These are phyloP conservation scores for Neolamprologus caudopunctatus DNA, from an alignment of 2,113 vertebrate species.

Conservation along the genomic window DNA sequence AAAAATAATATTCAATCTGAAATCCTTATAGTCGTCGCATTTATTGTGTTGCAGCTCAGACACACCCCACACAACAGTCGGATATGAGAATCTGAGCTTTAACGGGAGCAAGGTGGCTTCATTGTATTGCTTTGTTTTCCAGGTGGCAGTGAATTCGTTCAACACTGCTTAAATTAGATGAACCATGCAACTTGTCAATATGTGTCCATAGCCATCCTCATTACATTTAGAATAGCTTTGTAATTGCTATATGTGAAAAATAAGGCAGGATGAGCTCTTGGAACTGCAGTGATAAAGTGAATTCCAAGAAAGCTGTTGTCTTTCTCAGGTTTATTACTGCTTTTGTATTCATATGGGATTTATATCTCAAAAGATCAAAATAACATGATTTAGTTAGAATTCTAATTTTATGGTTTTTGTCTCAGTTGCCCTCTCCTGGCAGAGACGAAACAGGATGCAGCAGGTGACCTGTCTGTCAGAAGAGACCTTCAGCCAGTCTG, in stretches of 20 bases:
- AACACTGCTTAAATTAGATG: background rate
- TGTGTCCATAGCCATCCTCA: background rate
- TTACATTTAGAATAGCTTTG: background rate
- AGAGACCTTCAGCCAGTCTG: background rate
- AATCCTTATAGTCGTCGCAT: background rate
- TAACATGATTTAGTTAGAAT: background rate
- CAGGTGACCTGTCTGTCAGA: background rate
- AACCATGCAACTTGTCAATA: background rate
- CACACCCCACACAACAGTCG: background rate
- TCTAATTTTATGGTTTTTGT: background rate
- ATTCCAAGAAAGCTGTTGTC: background rate
- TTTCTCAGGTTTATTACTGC: background rate
- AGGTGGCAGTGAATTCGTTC: background rate
- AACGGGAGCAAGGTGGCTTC: background rate
- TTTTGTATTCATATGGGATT: background rate
- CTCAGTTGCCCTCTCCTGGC: background rate
- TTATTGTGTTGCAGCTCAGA: background rate
- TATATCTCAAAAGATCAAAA: background rate
- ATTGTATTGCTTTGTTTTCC: background rate
- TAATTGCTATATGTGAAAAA: background rate
- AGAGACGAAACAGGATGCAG: background rate
- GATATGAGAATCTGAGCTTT: background rate
- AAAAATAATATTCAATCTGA: slow-evolving; percentile 18
- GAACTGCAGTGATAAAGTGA: background rate
- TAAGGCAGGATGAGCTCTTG: background rate